phyloP scores from a whole-genome alignment of 2,888 invertebrate genomes.

The Charanyca ferruginea region DNA sequence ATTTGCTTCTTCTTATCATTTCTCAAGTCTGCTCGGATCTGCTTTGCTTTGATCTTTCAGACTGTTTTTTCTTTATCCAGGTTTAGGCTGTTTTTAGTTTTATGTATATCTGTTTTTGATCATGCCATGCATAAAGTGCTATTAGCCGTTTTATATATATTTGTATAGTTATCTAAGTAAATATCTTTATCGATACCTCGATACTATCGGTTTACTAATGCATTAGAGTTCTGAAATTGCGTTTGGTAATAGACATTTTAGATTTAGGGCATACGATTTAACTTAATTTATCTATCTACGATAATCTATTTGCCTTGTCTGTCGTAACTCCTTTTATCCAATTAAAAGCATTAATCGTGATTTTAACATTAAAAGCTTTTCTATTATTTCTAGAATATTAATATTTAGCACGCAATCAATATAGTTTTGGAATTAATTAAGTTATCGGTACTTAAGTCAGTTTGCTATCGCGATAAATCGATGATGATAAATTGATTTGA shows the following conservation, averaged over 20 bases:
- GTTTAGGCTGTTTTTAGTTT: neutral
- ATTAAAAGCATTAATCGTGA: slow-evolving; percentile 20
- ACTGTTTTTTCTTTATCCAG: neutral
- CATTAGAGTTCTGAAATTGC: slow-evolving; percentile 38
- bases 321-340: slow-evolving; percentile 26
- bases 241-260: slow-evolving; percentile 26
- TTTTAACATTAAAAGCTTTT: slow-evolving; percentile 7
- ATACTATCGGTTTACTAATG: slow-evolving; percentile 34
- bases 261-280: slow-evolving; percentile 47
- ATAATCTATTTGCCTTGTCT: slow-evolving; percentile 31
- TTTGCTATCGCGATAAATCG: slow-evolving; percentile 21
- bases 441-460: slow-evolving; percentile 28
- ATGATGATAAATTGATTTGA: slow-evolving; percentile 32
- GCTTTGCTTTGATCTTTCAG: neutral
- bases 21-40: neutral
- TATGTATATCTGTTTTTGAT: neutral
- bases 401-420: slow-evolving; percentile 20
- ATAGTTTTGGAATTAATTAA: slow-evolving; percentile 15
- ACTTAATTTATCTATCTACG: slow-evolving; percentile 31
- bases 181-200: slow-evolving; percentile 37
- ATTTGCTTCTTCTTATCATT: neutral
- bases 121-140: neutral
- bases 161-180: slow-evolving; percentile 26
- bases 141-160: neutral
- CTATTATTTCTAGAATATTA: slow-evolving; percentile 13